Percentiles rank a stretch among this genome's conserved stretches.
phyloP scores from a whole-genome alignment of 2,888 invertebrate species.

The Acrobasis suavella region DNA sequence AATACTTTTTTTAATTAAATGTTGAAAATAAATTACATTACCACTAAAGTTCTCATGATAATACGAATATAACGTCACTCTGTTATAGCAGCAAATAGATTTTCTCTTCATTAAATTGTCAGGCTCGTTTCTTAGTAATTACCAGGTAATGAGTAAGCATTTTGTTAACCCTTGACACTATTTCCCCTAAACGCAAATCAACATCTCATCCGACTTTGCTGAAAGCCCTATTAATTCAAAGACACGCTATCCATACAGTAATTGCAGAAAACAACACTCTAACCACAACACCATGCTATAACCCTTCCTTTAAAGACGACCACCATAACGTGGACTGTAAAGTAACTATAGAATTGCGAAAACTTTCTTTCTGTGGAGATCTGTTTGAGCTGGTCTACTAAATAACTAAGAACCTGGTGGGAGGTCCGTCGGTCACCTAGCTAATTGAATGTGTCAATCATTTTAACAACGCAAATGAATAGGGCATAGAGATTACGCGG shows the following conservation, averaged over 20 bases:
- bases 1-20: background rate
- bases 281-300: constrained; percentile 69
- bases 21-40: background rate
- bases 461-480: constrained; percentile 87
- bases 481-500: constrained; percentile 62
- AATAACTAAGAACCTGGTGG: constrained; percentile 74
- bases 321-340: constrained; percentile 43
- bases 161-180: constrained; percentile 19
- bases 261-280: constrained; percentile 78
- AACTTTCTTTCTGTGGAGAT: constrained; percentile 33
- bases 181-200: constrained; percentile 26
- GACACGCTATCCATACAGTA: constrained; percentile 71
- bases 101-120: constrained; percentile 6
- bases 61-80: background rate
- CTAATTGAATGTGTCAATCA: constrained; percentile 92
- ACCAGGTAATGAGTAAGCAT: constrained; percentile 9
- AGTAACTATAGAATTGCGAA: constrained; percentile 25
- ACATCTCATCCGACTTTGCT: constrained; percentile 47
- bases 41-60: background rate
- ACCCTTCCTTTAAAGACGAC: constrained; percentile 54
- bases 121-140: constrained; percentile 1
- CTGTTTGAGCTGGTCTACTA: constrained; percentile 49
- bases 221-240: constrained; percentile 72
- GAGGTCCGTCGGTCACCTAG: constrained; percentile 83
- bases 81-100: background rate